These are phyloP conservation scores for Crematogaster levior DNA, from an alignment of 2,888 invertebrate species.

Conservation along the genomic window DNA sequence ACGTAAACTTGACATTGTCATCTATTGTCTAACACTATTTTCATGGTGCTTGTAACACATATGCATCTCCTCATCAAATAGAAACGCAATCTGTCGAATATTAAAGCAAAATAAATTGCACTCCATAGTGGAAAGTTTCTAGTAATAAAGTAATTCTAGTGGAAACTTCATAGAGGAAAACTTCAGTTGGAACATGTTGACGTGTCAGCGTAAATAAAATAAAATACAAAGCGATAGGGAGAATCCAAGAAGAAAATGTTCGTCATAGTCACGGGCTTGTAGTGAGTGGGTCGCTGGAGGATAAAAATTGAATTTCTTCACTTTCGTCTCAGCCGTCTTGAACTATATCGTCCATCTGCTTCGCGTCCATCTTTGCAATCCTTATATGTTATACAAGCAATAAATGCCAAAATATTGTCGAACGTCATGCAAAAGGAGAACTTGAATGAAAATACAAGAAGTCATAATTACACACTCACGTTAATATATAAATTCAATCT, in stretches of 20 bases:
- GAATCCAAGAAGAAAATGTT: not conserved
- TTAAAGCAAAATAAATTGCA: constrained; percentile 20
- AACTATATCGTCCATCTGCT: constrained; percentile 12
- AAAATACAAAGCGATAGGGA: not conserved
- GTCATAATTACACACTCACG: not conserved
- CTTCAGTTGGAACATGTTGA: too few species aligned
- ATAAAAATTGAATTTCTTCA: constrained; percentile 71
- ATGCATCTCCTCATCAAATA: not conserved
- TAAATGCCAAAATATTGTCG: not conserved
- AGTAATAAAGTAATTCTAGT: not conserved
- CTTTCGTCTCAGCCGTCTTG: constrained; percentile 35
- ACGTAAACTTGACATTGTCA: not conserved
- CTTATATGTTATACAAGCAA: not conserved
- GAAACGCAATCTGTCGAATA: not conserved
- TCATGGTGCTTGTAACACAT: not conserved
- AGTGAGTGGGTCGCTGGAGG: constrained; percentile 24
- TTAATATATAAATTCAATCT: not conserved
- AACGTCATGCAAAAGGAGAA: not conserved
- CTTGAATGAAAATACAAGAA: not conserved
- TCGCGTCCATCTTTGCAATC: not conserved
- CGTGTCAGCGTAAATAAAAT: constrained; percentile 4
- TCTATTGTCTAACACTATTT: not conserved
- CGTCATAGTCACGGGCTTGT: not conserved
- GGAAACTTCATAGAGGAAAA: too few species aligned
- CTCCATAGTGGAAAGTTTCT: not conserved